These are phyloP conservation scores for Pseudomugil gertrudae DNA, from an alignment of 2,797 vertebrate species.

Conservation along the genomic window DNA sequence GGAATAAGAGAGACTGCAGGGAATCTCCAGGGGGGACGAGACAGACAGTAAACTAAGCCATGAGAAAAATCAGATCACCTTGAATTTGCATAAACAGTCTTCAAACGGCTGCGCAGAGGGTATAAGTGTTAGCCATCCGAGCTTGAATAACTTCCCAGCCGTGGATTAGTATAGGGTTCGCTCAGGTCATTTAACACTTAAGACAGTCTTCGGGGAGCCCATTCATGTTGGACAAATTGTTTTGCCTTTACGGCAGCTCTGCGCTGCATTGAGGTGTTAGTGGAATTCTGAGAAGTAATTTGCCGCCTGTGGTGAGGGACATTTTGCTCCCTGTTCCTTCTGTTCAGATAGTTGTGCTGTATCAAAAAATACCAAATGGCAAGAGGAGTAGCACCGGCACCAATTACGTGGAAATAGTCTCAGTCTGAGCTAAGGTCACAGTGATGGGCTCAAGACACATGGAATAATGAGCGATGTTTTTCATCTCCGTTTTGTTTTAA, in stretches of 20 bases:
- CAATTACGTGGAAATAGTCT: slow-evolving; percentile 73
- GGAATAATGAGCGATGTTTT: slow-evolving; percentile 57
- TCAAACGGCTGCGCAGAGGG: slow-evolving; percentile 75
- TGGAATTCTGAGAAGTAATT: slow-evolving; percentile 79
- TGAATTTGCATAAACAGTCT: slow-evolving; percentile 85
- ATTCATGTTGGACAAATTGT: slow-evolving; percentile 84
- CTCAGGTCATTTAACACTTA: slow-evolving; percentile 83
- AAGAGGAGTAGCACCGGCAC: slow-evolving; percentile 61
- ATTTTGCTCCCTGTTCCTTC: slow-evolving; percentile 70
- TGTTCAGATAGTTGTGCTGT: slow-evolving; percentile 46
- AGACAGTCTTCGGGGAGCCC: slow-evolving; percentile 77
- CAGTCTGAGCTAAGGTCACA: slow-evolving; percentile 51
- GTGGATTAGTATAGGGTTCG: slow-evolving; percentile 82
- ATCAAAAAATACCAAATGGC: slow-evolving; percentile 68
- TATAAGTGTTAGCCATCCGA: slow-evolving; percentile 74
- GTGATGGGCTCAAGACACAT: slow-evolving; percentile 44
- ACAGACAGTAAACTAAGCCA: slow-evolving; percentile 75
- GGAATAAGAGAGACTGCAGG: slow-evolving; percentile 55
- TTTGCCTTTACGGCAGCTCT: slow-evolving; percentile 76
- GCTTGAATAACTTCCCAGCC: slow-evolving; percentile 75
- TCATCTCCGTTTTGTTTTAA: slow-evolving; percentile 23
- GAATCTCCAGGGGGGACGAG: slow-evolving; percentile 66
- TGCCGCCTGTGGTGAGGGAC: slow-evolving; percentile 75
- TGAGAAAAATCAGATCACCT: slow-evolving; percentile 83
- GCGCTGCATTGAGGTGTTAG: slow-evolving; percentile 61